Conservation (phyloP, 2,888 invertebrate species). For the Mesorhabditis belari region DNA sequence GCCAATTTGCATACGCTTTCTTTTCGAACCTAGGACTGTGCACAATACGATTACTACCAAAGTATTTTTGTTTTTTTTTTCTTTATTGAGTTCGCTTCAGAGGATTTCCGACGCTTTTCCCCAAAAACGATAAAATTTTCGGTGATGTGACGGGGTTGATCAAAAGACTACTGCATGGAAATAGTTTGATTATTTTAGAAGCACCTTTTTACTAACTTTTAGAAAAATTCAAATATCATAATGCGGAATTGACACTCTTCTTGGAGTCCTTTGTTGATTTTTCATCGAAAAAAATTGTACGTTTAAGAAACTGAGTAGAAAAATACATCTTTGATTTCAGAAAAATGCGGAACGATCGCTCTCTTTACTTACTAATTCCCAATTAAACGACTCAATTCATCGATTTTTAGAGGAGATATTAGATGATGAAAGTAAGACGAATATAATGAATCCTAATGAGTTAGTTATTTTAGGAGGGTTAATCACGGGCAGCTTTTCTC, state of each 20-base stretch:
- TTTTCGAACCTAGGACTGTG: background rate
- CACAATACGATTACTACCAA: background rate
- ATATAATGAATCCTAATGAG: too few relatives aligned
- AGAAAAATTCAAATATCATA: background rate
- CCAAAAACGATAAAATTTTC: background rate
- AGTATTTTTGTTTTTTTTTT: background rate
- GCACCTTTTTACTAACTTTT: background rate
- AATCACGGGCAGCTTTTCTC: too few relatives aligned
- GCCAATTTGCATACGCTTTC: background rate
- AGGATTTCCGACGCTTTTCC: background rate
- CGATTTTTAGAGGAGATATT: background rate
- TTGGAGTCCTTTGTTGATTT: background rate
- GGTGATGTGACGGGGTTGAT: background rate
- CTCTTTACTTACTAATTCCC: background rate
- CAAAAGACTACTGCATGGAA: background rate
- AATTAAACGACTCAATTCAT: background rate
- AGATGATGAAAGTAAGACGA: background rate
- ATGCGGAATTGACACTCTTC: background rate
- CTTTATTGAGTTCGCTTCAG: background rate
- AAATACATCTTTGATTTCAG: background rate
- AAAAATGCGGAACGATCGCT: background rate
- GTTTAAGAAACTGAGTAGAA: too few relatives aligned
- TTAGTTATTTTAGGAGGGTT: too few relatives aligned
- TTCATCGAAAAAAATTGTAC: background rate
- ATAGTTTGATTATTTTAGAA: background rate